Percentiles rank a stretch among this genome's conserved stretches.
phyloP scores from a whole-genome alignment of 2,797 vertebrate genomes.

The Pogonophryne albipinna region DNA sequence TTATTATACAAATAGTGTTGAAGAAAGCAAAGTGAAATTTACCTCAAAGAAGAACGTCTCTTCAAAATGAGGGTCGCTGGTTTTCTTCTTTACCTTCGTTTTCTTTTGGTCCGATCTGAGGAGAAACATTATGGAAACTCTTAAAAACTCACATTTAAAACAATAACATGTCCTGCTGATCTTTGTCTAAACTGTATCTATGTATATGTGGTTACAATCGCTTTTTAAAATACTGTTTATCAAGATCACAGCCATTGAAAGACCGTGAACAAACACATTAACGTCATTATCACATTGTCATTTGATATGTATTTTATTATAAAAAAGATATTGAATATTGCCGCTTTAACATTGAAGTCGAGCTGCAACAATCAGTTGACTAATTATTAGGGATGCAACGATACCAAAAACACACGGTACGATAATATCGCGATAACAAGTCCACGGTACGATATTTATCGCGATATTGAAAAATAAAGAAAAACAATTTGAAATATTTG shows the following conservation, averaged over 20 bases:
- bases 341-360: not conserved
- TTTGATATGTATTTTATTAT: not conserved
- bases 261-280: too few species aligned
- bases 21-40: slow-evolving; percentile 44
- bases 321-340: not conserved
- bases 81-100: slow-evolving; percentile 99
- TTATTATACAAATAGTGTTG: not conserved
- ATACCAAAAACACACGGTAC: too few species aligned
- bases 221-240: not conserved
- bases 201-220: not conserved
- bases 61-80: slow-evolving; percentile 97
- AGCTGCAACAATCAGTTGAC: too few species aligned
- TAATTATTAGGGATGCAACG: too few species aligned
- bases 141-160: not conserved
- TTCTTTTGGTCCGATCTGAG: slow-evolving; percentile 97
- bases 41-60: slow-evolving; percentile 99
- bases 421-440: too few species aligned
- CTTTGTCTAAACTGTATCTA: not conserved
- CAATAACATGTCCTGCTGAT: not conserved
- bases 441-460: too few species aligned
- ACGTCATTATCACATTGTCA: too few species aligned
- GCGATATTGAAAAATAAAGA: too few species aligned
- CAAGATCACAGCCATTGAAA: not conserved
- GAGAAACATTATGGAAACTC: slow-evolving; percentile 28
- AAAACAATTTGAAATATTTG: too few species aligned